Evolutionary conservation across 2,113 vertebrate genomes (phyloP).

Genomic region (Phylloscopus trochiloides): DNA sequence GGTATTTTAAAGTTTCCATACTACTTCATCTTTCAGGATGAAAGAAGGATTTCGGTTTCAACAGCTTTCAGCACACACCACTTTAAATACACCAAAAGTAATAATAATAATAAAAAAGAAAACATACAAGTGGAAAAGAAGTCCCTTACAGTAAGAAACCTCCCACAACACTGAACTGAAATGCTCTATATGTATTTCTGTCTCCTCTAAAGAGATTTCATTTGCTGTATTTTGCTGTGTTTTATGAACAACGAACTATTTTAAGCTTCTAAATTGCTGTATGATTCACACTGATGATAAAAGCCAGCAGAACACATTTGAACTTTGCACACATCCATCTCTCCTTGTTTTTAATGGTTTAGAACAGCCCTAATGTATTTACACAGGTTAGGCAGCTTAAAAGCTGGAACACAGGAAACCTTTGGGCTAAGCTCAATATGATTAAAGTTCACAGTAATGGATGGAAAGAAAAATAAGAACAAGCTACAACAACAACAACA

Average conservation of each 20-base stretch:
- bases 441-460: conserved; percentile 32
- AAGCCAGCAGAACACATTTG: conserved; percentile 39
- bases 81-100: background rate
- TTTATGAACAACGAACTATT: conserved; percentile 47
- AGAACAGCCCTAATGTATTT: conserved; percentile 51
- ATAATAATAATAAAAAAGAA: background rate
- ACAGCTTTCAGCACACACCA: background rate
- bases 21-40: background rate
- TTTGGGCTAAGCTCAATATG: background rate
- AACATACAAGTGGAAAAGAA: background rate
- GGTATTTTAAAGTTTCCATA: background rate
- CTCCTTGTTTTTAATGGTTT: conserved; percentile 34
- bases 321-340: conserved; percentile 46
- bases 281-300: conserved; percentile 48
- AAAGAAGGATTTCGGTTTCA: background rate
- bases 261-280: conserved; percentile 36
- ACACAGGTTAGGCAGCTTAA: conserved; percentile 43
- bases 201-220: background rate
- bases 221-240: conserved; percentile 15
- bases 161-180: background rate
- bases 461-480: background rate
- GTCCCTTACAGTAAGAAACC: background rate
- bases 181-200: background rate
- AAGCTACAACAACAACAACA: background rate
- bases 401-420: conserved; percentile 31